Percentiles rank a stretch among this genome's conserved stretches.
phyloP scores from a whole-genome alignment of 2,888 invertebrate genomes.

The Andrena fulva region DNA sequence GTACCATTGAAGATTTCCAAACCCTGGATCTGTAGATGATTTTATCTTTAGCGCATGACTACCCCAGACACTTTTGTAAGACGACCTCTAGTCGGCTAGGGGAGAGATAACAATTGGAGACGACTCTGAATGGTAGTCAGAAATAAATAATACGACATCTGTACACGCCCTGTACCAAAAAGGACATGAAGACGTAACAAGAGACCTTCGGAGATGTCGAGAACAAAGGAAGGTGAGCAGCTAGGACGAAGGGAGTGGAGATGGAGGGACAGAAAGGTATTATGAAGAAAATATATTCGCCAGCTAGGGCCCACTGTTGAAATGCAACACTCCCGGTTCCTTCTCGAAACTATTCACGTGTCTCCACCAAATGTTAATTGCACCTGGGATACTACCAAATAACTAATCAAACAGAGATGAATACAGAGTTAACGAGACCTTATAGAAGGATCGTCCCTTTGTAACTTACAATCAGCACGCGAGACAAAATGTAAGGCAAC shows the following conservation, averaged over 20 bases:
- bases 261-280: no score
- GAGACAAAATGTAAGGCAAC: conserved; percentile 72
- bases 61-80: conserved; percentile 57
- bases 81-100: conserved; percentile 34
- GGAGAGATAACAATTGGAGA: conserved; percentile 61
- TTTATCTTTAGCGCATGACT: conserved; percentile 66
- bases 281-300: no score
- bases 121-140: conserved; percentile 46
- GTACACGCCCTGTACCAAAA: not conserved
- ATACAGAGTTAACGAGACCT: conserved; percentile 58
- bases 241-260: no score
- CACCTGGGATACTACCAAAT: conserved; percentile 39
- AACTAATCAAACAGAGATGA: conserved; percentile 77
- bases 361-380: no score
- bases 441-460: no score
- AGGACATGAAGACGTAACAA: not conserved
- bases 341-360: no score
- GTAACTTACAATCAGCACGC: conserved; percentile 26
- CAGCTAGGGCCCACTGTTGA: no score
- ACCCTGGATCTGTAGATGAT: conserved; percentile 70
- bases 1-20: conserved; percentile 59
- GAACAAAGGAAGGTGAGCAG: not conserved
- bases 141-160: conserved; percentile 67
- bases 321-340: no score
- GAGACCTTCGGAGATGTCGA: not conserved